Conservation (phyloP, 2,888 invertebrate genomes). For the Micropterix aruncella region DNA sequence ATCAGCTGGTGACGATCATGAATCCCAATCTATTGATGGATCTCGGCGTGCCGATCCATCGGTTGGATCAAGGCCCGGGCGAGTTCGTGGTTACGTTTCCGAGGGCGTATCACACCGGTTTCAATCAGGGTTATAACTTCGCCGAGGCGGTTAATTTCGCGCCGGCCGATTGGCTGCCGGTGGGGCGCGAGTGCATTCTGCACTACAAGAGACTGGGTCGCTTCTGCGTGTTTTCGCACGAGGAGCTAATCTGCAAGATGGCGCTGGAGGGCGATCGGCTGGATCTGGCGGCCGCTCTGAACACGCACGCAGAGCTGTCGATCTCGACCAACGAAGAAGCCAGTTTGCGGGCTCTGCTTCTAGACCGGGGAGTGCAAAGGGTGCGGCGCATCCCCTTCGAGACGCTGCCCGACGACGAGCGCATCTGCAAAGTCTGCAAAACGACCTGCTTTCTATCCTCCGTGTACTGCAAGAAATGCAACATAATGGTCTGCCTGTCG, state of each 20-base stretch:
- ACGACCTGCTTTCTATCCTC: conserved; percentile 66
- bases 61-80: conserved; percentile 62
- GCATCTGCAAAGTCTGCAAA: conserved; percentile 57
- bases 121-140: conserved; percentile 71
- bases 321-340: conserved; percentile 41
- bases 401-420: conserved; percentile 54
- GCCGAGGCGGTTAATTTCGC: conserved; percentile 80
- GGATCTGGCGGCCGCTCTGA: conserved; percentile 49
- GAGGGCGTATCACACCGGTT: conserved; percentile 67
- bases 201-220: conserved; percentile 56
- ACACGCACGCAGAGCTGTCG: conserved; percentile 52
- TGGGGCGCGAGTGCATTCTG: conserved; percentile 54
- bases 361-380: conserved; percentile 39
- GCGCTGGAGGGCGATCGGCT: conserved; percentile 50
- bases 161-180: conserved; percentile 61
- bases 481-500: conserved; percentile 49
- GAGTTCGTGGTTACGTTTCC: conserved; percentile 73
- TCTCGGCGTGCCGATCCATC: conserved; percentile 42
- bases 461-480: conserved; percentile 43
- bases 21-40: conserved; percentile 58
- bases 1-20: conserved; percentile 67
- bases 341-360: conserved; percentile 22
- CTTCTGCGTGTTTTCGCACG: conserved; percentile 68
- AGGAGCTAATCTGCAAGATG: conserved; percentile 67
- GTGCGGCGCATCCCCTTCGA: conserved; percentile 53